phyloP scores from a whole-genome alignment of 2,797 vertebrate genomes.

The Macropodus opercularis region DNA sequence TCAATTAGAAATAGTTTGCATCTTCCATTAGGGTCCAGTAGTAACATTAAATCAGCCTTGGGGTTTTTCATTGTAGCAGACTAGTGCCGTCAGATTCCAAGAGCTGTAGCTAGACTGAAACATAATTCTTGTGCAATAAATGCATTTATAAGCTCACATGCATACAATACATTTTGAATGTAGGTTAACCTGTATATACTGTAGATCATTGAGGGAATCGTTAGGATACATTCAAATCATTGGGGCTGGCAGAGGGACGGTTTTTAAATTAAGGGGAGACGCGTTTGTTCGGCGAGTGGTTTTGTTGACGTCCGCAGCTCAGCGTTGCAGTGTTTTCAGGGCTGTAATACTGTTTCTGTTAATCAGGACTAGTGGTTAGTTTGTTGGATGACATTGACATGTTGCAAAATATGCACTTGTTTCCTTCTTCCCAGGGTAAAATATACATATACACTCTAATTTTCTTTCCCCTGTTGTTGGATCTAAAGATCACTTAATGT shows the following conservation, averaged over 20 bases:
- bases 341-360: background rate
- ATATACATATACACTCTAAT: too few relatives aligned
- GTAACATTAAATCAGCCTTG: constrained; percentile 13
- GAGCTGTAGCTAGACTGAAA: background rate
- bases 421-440: background rate
- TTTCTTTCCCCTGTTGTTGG: too few relatives aligned
- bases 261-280: background rate
- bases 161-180: constrained; percentile 10
- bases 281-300: background rate
- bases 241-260: background rate
- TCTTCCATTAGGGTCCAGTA: constrained; percentile 5
- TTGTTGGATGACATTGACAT: constrained; percentile 13
- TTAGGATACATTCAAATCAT: background rate
- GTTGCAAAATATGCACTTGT: constrained; percentile 20
- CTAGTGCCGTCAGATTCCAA: background rate
- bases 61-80: background rate
- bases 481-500: too few relatives aligned
- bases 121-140: background rate
- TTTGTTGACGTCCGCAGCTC: background rate
- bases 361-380: background rate
- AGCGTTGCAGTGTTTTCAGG: background rate
- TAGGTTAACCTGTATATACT: background rate
- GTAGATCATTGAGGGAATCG: background rate
- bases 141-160: constrained; percentile 2
- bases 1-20: background rate